phyloP scores from a whole-genome alignment of 1,140 invertebrate species.

The Steinernema khuongi region DNA sequence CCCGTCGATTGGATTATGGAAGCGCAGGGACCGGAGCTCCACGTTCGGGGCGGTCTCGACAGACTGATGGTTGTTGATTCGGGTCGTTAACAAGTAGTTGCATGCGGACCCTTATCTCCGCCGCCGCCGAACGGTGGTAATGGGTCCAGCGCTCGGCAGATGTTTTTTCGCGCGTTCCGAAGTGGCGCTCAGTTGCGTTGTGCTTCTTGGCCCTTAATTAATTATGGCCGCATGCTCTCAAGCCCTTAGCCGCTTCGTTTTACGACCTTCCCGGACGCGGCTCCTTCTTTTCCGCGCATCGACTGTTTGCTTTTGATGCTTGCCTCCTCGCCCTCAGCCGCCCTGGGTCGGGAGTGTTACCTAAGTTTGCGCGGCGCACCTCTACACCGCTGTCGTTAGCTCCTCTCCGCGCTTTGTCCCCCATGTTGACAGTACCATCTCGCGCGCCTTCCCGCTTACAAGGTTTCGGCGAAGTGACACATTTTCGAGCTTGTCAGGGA shows the following conservation, averaged over 20 bases:
- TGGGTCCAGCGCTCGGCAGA: neutral
- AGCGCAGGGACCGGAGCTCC: too few species aligned
- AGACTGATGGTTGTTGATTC: neutral
- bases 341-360: neutral
- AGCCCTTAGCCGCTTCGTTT: neutral
- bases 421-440: constrained; percentile 5
- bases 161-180: neutral
- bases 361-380: constrained; percentile 2
- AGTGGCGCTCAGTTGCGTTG: neutral
- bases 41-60: too few species aligned
- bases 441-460: neutral
- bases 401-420: neutral
- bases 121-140: constrained; percentile 12
- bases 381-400: constrained; percentile 5
- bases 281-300: neutral
- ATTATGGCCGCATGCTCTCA: neutral
- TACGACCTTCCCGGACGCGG: neutral
- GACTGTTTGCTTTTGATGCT: constrained; percentile 11
- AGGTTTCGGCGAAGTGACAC: too few species aligned
- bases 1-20: too few species aligned
- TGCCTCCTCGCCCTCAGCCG: neutral
- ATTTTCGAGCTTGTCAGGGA: too few species aligned
- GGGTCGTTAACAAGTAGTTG: constrained; percentile 7
- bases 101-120: neutral
- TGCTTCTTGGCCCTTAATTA: neutral